A percentile compares a stretch with the other conserved stretches of the same genome.
phyloP scores from a whole-genome alignment of 1,140 invertebrate genomes.

The Rhyzopertha dominica region DNA sequence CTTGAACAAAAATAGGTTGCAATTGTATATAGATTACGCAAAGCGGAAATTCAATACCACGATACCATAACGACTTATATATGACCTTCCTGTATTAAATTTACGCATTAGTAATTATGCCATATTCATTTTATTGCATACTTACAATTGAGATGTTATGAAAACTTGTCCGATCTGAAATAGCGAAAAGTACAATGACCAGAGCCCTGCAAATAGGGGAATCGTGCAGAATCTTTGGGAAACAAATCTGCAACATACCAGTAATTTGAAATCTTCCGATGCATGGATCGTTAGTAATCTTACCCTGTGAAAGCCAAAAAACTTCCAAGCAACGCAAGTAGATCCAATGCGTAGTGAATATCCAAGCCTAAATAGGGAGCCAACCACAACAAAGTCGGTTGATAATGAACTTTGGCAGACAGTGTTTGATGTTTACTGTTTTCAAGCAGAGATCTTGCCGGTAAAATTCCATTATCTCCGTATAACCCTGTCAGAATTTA shows the following conservation, averaged over 20 bases:
- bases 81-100: too few species aligned
- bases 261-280: slow-evolving; percentile 1
- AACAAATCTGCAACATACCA: slow-evolving; percentile 53
- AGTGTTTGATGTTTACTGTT: slow-evolving; percentile 47
- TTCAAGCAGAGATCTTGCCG: slow-evolving; percentile 59
- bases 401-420: slow-evolving; percentile 55
- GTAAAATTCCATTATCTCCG: slow-evolving; percentile 75
- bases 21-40: too few species aligned
- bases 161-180: slow-evolving; percentile 76
- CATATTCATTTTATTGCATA: too few species aligned
- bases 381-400: slow-evolving; percentile 67
- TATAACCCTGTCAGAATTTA: slow-evolving; percentile 64
- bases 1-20: too few species aligned
- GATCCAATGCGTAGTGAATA: slow-evolving; percentile 65
- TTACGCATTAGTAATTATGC: too few species aligned
- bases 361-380: slow-evolving; percentile 63
- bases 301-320: slow-evolving; percentile 63
- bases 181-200: slow-evolving; percentile 70
- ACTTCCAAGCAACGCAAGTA: slow-evolving; percentile 62
- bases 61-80: too few species aligned
- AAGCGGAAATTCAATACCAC: too few species aligned
- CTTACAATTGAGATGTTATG: slow-evolving; percentile 72
- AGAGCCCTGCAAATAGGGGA: slow-evolving; percentile 61
- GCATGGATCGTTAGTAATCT: too few species aligned
- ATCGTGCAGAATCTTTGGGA: slow-evolving; percentile 58